Base-by-base conservation (phyloP, 37 sponge, comb jelly and placozoan genomes). In the Beroe ovata region DNA sequence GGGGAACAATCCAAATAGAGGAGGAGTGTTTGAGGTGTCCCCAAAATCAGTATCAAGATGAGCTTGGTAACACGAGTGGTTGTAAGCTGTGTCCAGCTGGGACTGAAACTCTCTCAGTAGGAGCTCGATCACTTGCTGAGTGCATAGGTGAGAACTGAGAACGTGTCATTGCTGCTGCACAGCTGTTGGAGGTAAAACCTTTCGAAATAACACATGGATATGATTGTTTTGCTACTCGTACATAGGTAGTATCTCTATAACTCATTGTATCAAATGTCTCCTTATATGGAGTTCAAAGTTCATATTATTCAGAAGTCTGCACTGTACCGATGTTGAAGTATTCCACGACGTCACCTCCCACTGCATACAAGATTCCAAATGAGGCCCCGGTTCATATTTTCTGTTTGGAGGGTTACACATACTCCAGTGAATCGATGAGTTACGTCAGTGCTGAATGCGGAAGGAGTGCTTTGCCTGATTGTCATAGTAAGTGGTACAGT, bases 71-170 rank as follows among this genome's bases (percentile, higher is more conserved):
- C 16, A n/a, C 47, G 4, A 25, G 28, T 1, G 3, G 41, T 3
- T 77, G 84, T 42, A 16, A 37, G 0, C 22, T 77, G 3, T 77
- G 84, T 40, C 84, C 84, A 0, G 84, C 39, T 1, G 84, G 84
- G 3, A 77, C 84, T 8, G 54, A 77, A 29, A 77, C 84, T 3
- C 38, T 77, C 84, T 1, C 47, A 36, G 6, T 25, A 16, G 14
- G 84, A 40, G 39, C 84, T n/a, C 36, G 33, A 21, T 39, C 84
- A 32, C 26, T 2, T 14, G 23, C 26, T 23, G 84, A 77, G 54
- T 77, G 84, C 21, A 77, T 77, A 19, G 14, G 84, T 77, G 18
- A 77, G 84, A n/a, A n/a, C n/a, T n/a, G n/a, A n/a, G n/a, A n/a
- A n/a, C n/a, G n/a, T n/a, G n/a, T n/a, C n/a, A n/a, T n/a, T n/a